Evolutionary conservation across 2,113 vertebrate species (phyloP).

Genomic region (Cacatua alba): DNA sequence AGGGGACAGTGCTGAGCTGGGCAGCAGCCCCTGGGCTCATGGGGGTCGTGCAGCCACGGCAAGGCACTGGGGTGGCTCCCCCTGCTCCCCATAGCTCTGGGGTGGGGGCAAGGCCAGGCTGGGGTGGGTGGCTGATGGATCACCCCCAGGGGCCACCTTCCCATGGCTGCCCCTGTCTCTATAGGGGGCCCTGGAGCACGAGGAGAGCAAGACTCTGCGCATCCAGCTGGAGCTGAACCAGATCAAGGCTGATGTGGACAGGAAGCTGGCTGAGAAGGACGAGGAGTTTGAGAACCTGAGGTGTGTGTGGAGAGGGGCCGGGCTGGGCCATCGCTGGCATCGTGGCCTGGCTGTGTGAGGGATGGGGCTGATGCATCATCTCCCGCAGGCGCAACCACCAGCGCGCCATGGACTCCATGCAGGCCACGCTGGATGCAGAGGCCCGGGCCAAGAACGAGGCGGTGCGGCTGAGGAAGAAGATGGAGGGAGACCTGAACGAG

Average conservation of each 20-base stretch:
- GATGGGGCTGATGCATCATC: accelerated
- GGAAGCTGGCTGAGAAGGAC: too few species aligned
- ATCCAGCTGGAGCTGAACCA: too few species aligned
- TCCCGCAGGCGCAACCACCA: slow-evolving; percentile 86
- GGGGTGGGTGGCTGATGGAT: too few species aligned
- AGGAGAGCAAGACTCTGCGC: too few species aligned
- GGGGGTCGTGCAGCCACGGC: background rate
- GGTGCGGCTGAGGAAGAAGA: slow-evolving; percentile 90
- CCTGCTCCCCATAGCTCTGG: background rate
- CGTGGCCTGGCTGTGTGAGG: accelerated
- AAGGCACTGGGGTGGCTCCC: background rate
- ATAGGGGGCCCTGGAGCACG: too few species aligned
- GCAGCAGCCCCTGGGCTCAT: background rate
- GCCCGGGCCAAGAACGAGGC: slow-evolving; percentile 90
- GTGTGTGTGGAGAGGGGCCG: too few species aligned
- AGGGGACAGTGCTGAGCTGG: background rate
- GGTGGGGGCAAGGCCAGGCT: too few species aligned
- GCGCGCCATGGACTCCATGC: slow-evolving; percentile 89
- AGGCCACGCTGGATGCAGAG: slow-evolving; percentile 88
- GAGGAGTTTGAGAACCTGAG: too few species aligned
- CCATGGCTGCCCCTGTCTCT: too few species aligned
- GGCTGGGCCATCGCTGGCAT: accelerated
- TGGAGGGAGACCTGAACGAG: slow-evolving; percentile 93
- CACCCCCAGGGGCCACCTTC: too few species aligned
- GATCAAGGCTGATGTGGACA: too few species aligned